Percentiles rank a stretch among this genome's conserved stretches.
Conservation (phyloP, 2,113 vertebrate species). For the Ophiodon elongatus region DNA sequence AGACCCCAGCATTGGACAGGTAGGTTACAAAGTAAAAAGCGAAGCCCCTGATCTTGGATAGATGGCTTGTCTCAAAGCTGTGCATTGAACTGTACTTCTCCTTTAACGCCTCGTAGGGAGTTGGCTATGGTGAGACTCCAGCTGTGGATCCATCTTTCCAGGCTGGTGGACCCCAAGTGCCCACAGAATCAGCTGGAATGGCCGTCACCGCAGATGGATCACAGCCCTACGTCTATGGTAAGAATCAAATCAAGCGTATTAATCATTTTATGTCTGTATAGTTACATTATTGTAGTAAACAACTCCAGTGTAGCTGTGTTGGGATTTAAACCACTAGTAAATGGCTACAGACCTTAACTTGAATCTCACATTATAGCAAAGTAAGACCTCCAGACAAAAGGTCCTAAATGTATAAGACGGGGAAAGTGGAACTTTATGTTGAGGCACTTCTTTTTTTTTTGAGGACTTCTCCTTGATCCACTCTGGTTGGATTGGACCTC, state of each 20-base stretch:
- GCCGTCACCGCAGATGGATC: conserved; percentile 37
- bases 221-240: conserved; percentile 76
- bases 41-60: background rate
- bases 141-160: conserved; percentile 49
- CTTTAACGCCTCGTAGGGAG: conserved; percentile 37
- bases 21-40: conserved; percentile 37
- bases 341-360: background rate
- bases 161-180: conserved; percentile 40
- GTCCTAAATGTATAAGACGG: background rate
- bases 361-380: background rate
- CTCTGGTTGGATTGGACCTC: background rate
- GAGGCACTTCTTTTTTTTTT: background rate
- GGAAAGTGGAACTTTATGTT: background rate
- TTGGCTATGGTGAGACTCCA: conserved; percentile 62
- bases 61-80: background rate
- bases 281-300: background rate
- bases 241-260: background rate
- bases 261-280: background rate
- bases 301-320: background rate
- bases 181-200: conserved; percentile 53
- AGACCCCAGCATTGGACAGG: conserved; percentile 69
- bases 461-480: background rate
- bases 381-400: background rate
- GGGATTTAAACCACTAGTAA: background rate
- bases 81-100: background rate